phyloP scores from a whole-genome alignment of 1,140 invertebrate species.

The Andrena cerasifolii region DNA sequence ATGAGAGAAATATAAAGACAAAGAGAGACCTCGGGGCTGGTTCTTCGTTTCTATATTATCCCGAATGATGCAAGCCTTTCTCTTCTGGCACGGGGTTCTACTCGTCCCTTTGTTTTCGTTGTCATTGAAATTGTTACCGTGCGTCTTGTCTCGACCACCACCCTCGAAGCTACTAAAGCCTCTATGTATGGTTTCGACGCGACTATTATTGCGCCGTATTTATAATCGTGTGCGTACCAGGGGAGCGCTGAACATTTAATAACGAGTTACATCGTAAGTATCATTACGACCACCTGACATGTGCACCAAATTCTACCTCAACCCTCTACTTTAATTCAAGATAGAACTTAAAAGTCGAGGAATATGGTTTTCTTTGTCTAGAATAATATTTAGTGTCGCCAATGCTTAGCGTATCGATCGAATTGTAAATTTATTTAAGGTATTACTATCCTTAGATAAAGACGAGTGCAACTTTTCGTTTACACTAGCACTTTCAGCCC shows the following conservation, averaged over 20 bases:
- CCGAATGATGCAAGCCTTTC: conserved; percentile 60
- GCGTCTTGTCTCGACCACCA: conserved; percentile 29
- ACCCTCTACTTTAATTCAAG: conserved; percentile 52
- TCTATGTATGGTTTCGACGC: conserved; percentile 41
- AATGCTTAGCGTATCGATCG: conserved; percentile 47
- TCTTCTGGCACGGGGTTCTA: conserved; percentile 50
- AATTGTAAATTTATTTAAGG: conserved; percentile 28
- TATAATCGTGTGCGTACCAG: conserved; percentile 33
- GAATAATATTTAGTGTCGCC: conserved; percentile 13
- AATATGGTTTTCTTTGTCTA: conserved; percentile 26
- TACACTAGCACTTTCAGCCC: conserved; percentile 45
- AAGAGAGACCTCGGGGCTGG: conserved; percentile 55
- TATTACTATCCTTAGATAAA: conserved; percentile 1
- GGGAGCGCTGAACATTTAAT: conserved; percentile 40
- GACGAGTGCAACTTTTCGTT: conserved; percentile 7
- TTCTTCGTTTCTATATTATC: conserved; percentile 49
- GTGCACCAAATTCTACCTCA: conserved; percentile 68
- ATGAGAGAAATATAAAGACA: conserved; percentile 31
- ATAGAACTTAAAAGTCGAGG: conserved; percentile 33
- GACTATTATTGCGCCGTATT: conserved; percentile 39
- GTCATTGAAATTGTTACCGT: conserved; percentile 55
- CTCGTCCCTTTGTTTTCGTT: conserved; percentile 58
- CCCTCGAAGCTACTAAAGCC: conserved; percentile 35
- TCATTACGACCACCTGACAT: conserved; percentile 59
- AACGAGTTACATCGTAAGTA: conserved; percentile 48